Evolutionary conservation across 92 coral and sea anemone species (phyloP), one percentile per base, ranked within the genome.

Genomic region (Epizoanthus stellaris): DNA sequence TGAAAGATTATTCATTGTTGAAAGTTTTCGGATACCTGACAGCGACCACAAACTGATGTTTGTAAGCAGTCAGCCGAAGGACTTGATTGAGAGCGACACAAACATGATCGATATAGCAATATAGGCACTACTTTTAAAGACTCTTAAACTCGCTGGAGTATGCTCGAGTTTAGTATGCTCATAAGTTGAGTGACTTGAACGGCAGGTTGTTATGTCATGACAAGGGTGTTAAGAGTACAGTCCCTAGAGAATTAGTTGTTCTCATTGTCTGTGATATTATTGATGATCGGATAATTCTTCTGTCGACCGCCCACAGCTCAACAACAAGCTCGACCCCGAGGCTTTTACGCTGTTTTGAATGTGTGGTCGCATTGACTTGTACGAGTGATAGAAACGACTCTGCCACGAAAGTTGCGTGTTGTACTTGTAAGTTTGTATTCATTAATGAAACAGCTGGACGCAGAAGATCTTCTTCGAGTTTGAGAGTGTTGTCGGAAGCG

Each of bases 301-400:
- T 92, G 91, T 92, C 90, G 98, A 87, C 93, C 98, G 92, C 98
- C 98, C 93, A 91, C 92, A 69, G 95, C 82, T 89, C 88, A 80
- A 81, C 88, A 52, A 84, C 88, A 92, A 86, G 84, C 67, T 84
- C 85, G 91, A 89, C 98, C 98, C 80, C 66, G 64, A 91, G 95
- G 93, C 87, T 68, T 59, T 76, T 62, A 69, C 84, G 69, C 76
- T 88, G 85, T 74, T 91, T 76, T 75, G 90, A 86, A 86, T 85
- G 93, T 90, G 93, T 90, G 93, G 93, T 90, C 93, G 85, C 66
- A 86, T n/a, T 79, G 60, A 42, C 67, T 12, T 61, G 9, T 42
- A 67, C 20, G 40, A 43, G 83, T 53, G 12, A 36, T 63, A 20
- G 49, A 6, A 47, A 21, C 42, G 64, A 40, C 73, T 8, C 57